Percentiles rank a stretch among this genome's conserved stretches.
These are phyloP conservation scores for Cerceris rybyensis DNA, from an alignment of 2,888 invertebrate genomes.

Conservation along the genomic window DNA sequence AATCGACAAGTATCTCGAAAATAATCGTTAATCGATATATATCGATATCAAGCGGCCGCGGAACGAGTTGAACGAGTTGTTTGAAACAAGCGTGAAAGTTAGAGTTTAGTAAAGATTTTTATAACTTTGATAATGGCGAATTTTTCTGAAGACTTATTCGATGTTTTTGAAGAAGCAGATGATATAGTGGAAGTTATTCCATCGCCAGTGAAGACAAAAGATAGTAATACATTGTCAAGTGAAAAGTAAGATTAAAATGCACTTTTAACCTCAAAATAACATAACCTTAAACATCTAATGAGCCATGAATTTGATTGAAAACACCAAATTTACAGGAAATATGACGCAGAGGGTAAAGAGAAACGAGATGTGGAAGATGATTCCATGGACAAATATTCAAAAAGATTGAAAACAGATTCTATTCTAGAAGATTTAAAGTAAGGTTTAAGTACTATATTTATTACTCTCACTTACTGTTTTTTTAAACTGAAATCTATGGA, in stretches of 20 bases:
- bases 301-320: constrained; percentile 6
- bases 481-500: not conserved
- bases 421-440: constrained; percentile 78
- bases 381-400: constrained; percentile 46
- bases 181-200: constrained; percentile 69
- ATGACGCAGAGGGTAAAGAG: constrained; percentile 30
- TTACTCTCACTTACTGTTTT: not conserved
- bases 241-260: constrained; percentile 42
- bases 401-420: constrained; percentile 72
- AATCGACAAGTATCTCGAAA: not conserved
- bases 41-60: not conserved
- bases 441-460: constrained; percentile 27
- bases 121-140: constrained; percentile 72
- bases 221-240: constrained; percentile 27
- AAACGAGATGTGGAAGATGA: constrained; percentile 67
- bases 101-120: not conserved
- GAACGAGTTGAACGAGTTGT: not conserved
- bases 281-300: constrained; percentile 21
- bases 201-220: constrained; percentile 31
- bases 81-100: not conserved
- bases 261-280: constrained; percentile 21
- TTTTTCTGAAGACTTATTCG: constrained; percentile 79
- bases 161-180: constrained; percentile 79
- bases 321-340: constrained; percentile 36
- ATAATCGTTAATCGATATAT: not conserved